Conservation (phyloP, 2,888 invertebrate genomes). For the Capitulum mitella region DNA sequence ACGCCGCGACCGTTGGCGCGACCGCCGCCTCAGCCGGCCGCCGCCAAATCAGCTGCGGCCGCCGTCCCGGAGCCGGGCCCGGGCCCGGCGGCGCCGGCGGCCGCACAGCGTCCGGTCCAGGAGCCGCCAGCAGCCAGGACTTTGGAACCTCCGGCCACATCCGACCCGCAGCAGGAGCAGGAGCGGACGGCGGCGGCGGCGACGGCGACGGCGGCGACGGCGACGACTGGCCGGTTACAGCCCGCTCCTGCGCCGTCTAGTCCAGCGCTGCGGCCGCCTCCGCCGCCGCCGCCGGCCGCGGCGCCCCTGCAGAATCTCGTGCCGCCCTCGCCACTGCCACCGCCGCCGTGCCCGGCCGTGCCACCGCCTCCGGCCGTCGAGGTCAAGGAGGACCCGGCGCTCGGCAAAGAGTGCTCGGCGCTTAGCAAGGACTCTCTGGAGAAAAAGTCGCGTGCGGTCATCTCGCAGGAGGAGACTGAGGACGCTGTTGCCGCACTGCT, state of each 20-base stretch:
- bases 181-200: background rate
- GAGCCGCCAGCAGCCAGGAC: no score
- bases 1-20: no score
- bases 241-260: background rate
- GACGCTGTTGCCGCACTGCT: constrained; percentile 82
- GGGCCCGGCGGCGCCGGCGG: no score
- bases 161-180: no score
- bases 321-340: constrained; percentile 44
- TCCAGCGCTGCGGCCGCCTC: background rate
- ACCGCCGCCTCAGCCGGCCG: no score
- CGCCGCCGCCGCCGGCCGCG: background rate
- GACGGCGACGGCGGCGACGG: constrained; percentile 3
- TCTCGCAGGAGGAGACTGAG: constrained; percentile 87
- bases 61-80: no score
- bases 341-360: constrained; percentile 35
- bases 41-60: no score
- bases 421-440: constrained; percentile 43
- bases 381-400: background rate
- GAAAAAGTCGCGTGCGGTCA: constrained; percentile 70
- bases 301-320: constrained; percentile 27
- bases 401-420: no score
- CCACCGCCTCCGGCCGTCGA: constrained; percentile 45
- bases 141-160: no score
- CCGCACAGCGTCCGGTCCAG: no score
- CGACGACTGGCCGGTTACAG: background rate